Evolutionary conservation across 2,113 vertebrate genomes (phyloP).

Genomic region (Junco hyemalis): DNA sequence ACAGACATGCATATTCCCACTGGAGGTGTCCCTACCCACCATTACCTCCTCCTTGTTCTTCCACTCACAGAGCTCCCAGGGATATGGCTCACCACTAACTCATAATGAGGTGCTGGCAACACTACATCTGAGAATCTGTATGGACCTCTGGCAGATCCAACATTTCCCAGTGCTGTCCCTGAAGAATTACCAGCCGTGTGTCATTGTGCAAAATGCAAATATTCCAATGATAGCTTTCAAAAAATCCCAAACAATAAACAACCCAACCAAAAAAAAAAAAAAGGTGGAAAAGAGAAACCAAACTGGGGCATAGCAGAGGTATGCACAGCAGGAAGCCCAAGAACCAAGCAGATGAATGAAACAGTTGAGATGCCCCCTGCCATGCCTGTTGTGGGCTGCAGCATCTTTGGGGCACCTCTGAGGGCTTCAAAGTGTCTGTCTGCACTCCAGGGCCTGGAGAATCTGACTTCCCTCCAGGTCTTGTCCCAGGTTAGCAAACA

Average conservation of each 20-base stretch:
- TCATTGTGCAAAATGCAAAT: constrained; percentile 78
- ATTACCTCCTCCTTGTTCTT: background rate
- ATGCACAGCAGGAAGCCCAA: constrained; percentile 50
- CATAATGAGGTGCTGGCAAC: constrained; percentile 53
- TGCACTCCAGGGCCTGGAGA: constrained; percentile 29
- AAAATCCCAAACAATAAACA: background rate
- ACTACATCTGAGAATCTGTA: constrained; percentile 26
- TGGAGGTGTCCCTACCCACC: background rate
- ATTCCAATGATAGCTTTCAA: constrained; percentile 56
- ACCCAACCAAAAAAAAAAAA: background rate
- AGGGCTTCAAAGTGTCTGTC: background rate
- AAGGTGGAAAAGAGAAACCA: constrained; percentile 30
- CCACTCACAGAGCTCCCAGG: constrained; percentile 44
- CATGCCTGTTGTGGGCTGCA: constrained; percentile 1
- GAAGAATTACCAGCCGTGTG: constrained; percentile 65
- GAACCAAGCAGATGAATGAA: constrained; percentile 16
- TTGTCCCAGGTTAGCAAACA: constrained; percentile 43
- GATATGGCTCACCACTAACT: constrained; percentile 44
- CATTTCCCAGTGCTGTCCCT: constrained; percentile 61
- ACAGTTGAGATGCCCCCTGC: constrained; percentile 37
- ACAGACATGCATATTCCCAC: background rate
- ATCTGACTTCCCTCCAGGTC: constrained; percentile 47
- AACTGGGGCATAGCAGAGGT: constrained; percentile 13
- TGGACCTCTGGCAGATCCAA: constrained; percentile 31
- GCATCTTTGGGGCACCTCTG: constrained; percentile 52